Evolutionary conservation across 64 coral and sea anemone genomes (phyloP), one percentile per base, ranked within the genome.

Genomic region (Astreopora myriophthalma): DNA sequence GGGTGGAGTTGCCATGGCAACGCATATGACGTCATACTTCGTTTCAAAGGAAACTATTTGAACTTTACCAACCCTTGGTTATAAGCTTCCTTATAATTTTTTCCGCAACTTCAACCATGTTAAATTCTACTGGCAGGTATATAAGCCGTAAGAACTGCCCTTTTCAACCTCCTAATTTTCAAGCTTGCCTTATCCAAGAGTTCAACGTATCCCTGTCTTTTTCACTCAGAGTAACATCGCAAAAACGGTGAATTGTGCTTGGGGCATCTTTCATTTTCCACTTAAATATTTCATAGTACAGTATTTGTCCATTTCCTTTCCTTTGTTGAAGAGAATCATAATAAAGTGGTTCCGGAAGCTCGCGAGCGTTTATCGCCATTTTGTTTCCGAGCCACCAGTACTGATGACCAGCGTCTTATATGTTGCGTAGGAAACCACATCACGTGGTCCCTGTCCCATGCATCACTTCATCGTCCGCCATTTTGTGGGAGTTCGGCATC

Each of bases 221-320:
- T 36, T 87, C 34, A 36, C 86, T 49, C 20, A 94, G 34, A 3
- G 36, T 29, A 38, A 76, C 70, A 31, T 97, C 92, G 69, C 87
- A 97, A 76, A 97, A 97, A 28, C 30, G 87, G 67, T 97, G 46
- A 79, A 97, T 83, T 13, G 80, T 86, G 24, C 62, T 74, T 25
- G 92, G 95, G 51, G 95, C 95, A 80, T 81, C 28, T 58, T 91
- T 65, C 87, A 97, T 91, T 76, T 97, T 97, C 95, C 95, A 94
- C 39, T 89, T 64, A 61, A 86, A 94, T 29, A 97, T 61, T 70
- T 97, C 91, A 76, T 89, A 69, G 57, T 97, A 97, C 10, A 97
- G 23, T 75, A 80, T 46, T 86, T 40, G 14, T 10, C 80, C 88
- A 28, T 80, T 22, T 52, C 27, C 29, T 80, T 80, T 80, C 9